phyloP scores from a whole-genome alignment of 2,113 vertebrate genomes.

The Pagrus major region DNA sequence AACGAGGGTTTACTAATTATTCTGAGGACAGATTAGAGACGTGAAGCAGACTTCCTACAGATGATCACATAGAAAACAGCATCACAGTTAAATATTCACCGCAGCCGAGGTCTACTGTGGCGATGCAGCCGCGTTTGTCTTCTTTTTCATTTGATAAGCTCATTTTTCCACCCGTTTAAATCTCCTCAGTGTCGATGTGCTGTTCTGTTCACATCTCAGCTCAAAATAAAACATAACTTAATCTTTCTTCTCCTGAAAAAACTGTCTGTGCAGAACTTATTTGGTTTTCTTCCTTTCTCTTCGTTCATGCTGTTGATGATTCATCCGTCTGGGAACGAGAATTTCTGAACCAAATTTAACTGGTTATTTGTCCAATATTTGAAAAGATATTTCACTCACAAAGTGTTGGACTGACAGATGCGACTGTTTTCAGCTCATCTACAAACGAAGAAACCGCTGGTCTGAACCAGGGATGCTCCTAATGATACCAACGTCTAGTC shows the following conservation, averaged over 20 bases:
- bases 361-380: neutral
- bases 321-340: neutral
- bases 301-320: neutral
- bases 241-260: too few relatives aligned
- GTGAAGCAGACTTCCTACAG: neutral
- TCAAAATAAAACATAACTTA: too few relatives aligned
- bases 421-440: too few relatives aligned
- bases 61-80: conserved; percentile 7
- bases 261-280: neutral
- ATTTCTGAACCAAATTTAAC: neutral
- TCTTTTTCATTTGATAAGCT: neutral
- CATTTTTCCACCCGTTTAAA: neutral
- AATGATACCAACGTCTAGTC: too few relatives aligned
- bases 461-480: too few relatives aligned
- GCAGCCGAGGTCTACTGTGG: neutral
- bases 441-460: too few relatives aligned
- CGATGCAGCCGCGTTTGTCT: neutral
- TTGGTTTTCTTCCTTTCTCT: too few relatives aligned
- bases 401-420: neutral
- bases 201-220: too few relatives aligned
- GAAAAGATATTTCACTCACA: neutral
- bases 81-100: neutral
- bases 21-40: neutral
- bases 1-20: neutral
- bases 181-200: neutral